Percentiles rank a stretch among this genome's conserved stretches.
phyloP scores from a whole-genome alignment of 2,888 invertebrate genomes.

The Pristionchus mayeri region DNA sequence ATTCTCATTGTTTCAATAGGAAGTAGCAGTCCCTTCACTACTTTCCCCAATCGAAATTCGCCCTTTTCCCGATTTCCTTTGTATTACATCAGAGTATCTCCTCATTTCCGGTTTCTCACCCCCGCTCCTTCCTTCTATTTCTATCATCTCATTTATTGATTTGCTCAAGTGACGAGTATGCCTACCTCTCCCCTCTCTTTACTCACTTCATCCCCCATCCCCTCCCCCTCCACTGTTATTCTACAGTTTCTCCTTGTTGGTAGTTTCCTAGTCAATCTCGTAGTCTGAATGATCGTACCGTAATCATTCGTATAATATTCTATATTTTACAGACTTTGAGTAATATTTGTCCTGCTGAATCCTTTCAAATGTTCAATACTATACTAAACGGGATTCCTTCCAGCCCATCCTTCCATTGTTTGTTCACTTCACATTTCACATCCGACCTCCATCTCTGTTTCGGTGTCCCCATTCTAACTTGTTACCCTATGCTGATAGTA shows the following conservation, averaged over 20 bases:
- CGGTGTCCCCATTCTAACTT: background rate
- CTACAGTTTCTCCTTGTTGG: background rate
- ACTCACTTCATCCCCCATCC: background rate
- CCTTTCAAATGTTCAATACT: slow-evolving; percentile 19
- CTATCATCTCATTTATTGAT: slow-evolving; percentile 17
- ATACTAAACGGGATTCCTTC: background rate
- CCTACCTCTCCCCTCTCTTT: slow-evolving; percentile 7
- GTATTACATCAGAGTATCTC: background rate
- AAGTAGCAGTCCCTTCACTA: background rate
- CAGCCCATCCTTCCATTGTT: background rate
- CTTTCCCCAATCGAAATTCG: background rate
- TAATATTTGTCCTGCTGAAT: background rate
- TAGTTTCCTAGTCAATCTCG: slow-evolving; percentile 24
- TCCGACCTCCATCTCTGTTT: background rate
- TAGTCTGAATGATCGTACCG: background rate
- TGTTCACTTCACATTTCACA: slow-evolving; percentile 25
- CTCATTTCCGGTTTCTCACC: background rate
- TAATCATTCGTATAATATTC: background rate
- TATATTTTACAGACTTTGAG: slow-evolving; percentile 17
- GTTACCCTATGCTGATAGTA: background rate
- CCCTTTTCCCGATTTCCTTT: background rate
- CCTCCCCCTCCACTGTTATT: background rate
- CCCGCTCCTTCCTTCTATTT: background rate
- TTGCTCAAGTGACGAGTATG: slow-evolving; percentile 6
- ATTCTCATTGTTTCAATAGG: background rate